Conservation (phyloP, 2,888 invertebrate genomes). For the Harmothoe impar region DNA sequence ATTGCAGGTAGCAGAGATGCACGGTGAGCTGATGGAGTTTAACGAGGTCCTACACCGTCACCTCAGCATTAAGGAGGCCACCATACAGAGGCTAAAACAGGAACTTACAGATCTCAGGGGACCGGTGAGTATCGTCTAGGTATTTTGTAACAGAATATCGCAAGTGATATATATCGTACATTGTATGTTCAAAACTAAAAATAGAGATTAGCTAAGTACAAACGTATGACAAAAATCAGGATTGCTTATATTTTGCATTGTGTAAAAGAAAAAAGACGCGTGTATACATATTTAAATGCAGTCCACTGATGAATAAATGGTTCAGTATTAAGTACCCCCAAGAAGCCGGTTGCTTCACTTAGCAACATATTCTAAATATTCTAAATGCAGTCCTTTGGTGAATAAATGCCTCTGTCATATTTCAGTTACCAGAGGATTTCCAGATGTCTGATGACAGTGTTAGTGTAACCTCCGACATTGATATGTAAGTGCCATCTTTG, state of each 20-base stretch:
- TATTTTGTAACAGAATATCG: not conserved
- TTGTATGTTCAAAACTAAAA: not conserved
- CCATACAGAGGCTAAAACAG: slow-evolving; percentile 86
- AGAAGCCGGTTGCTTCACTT: too few species aligned
- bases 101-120: slow-evolving; percentile 88
- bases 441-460: slow-evolving; percentile 65
- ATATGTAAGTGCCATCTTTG: slow-evolving; percentile 38
- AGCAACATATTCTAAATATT: too few species aligned
- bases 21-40: slow-evolving; percentile 95
- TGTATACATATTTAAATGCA: too few species aligned
- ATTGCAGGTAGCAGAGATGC: slow-evolving; percentile 95
- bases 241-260: too few species aligned
- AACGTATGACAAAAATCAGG: too few species aligned
- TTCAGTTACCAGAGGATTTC: slow-evolving; percentile 78
- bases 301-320: too few species aligned
- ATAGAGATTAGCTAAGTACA: too few species aligned
- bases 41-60: slow-evolving; percentile 91
- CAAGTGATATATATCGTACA: not conserved
- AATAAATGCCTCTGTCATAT: not conserved
- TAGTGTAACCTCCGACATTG: slow-evolving; percentile 67
- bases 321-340: too few species aligned
- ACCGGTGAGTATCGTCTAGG: slow-evolving; percentile 84
- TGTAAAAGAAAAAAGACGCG: too few species aligned
- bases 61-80: slow-evolving; percentile 87
- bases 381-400: too few species aligned